A percentile compares a stretch with the other conserved stretches of the same genome.
phyloP scores from a whole-genome alignment of 1,140 invertebrate genomes.

The Polypedilum vanderplanki region DNA sequence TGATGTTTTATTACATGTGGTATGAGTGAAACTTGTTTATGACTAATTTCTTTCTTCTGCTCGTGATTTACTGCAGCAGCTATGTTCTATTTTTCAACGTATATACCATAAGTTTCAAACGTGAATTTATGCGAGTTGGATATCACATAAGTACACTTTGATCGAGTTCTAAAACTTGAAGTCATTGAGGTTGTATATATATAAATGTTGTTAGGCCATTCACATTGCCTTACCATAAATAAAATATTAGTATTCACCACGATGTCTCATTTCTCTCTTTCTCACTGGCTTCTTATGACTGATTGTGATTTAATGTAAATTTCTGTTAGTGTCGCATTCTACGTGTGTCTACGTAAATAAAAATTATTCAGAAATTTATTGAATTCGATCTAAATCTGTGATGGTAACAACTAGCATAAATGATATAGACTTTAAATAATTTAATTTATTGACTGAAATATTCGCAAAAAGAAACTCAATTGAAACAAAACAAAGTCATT shows the following conservation, averaged over 20 bases:
- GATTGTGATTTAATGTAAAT: slow-evolving; percentile 7
- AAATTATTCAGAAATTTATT: no score
- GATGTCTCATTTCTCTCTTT: neutral
- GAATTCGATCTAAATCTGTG: no score
- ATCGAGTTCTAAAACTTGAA: neutral
- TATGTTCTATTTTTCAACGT: neutral
- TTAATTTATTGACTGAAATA: no score
- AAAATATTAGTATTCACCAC: slow-evolving; percentile 3
- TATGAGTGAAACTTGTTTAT: neutral
- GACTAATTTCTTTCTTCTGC: neutral
- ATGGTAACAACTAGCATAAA: no score
- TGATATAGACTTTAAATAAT: no score
- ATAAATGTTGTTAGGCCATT: neutral
- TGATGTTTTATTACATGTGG: neutral
- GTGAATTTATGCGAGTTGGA: neutral
- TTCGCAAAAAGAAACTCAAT: no score
- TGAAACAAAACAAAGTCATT: no score
- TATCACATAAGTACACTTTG: neutral
- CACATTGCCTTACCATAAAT: slow-evolving; percentile 2
- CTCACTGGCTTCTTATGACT: neutral
- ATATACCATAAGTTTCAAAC: neutral
- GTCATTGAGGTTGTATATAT: no score
- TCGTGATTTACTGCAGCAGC: slow-evolving; percentile 9
- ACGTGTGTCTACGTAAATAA: no score
- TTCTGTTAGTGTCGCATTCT: neutral